Base-by-base conservation (phyloP, 2,797 vertebrate genomes). In the Eulemur mongoz region DNA sequence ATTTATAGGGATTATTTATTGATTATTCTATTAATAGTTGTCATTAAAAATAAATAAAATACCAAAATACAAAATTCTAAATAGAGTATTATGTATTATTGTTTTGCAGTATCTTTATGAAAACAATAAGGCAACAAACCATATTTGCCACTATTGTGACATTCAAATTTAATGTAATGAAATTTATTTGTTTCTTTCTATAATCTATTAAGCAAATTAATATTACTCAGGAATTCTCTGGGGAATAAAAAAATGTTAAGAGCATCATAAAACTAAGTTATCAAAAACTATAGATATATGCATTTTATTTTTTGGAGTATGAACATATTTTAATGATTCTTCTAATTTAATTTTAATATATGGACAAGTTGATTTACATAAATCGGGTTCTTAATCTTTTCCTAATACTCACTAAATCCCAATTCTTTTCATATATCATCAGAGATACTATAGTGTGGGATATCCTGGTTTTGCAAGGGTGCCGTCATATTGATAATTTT, bases 321-420 rank as follows among this genome's bases (percentile, higher is more conserved):
- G 38, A 9, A 72, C 18, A 18, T 93, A 30, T 92, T 91, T 94
- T 86, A 69, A 93, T 72, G 63, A 80, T 90, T 65, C 20, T 35
- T 81, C 35, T 92, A 38, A 88, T 75, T 95, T 88, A 80, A 90
- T 76, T 95, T 95, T 95, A 92, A 88, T 84, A 57, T 70, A 38
- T 81, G 45, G 35, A 23, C 38, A 91, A 85, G 48, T 72, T 35
- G 48, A 6, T 43, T 81, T 81, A 57, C 11, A 5, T 92, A 43
- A 67, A 73, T 57, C n/a, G 45, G 8, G 30, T 48, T 85, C 18
- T 87, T 93, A 35, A 61, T 27, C 22, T 76, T 88, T 87, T 70
- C 38, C 23, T 78, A 50, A 92, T 73, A 5, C 35, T 80, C 35
- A 22, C 40, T 81, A 85, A 91, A 73, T 57, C 38, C 25, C 11